Evolutionary conservation across 2,113 vertebrate genomes (phyloP).

Genomic region (Atractosteus spatula): DNA sequence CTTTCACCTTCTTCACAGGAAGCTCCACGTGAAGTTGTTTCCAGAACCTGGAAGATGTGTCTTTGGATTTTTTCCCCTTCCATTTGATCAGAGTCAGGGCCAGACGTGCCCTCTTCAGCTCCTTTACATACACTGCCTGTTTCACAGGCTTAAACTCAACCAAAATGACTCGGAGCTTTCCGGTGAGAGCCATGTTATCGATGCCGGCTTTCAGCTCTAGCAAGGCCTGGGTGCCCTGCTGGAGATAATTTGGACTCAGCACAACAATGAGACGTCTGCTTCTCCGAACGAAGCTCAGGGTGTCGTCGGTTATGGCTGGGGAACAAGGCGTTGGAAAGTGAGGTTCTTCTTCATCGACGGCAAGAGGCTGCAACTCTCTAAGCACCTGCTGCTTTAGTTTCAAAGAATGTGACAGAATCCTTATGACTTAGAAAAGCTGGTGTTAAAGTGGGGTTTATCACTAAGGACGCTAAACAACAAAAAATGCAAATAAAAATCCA

Average conservation of each 20-base stretch:
- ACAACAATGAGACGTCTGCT: slow-evolving; percentile 90
- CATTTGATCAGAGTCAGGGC: slow-evolving; percentile 86
- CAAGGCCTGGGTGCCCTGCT: slow-evolving; percentile 86
- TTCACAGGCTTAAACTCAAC: slow-evolving; percentile 82
- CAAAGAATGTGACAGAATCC: no score
- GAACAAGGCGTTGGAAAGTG: slow-evolving; percentile 32
- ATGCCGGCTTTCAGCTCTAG: slow-evolving; percentile 94
- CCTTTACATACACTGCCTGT: slow-evolving; percentile 74
- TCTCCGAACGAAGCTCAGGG: slow-evolving; percentile 88
- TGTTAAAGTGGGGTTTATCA: no score
- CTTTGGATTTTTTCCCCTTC: slow-evolving; percentile 85
- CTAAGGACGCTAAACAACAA: no score
- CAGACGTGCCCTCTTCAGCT: slow-evolving; percentile 78
- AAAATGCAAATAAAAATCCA: no score
- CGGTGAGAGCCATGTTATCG: slow-evolving; percentile 80
- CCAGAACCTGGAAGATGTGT: slow-evolving; percentile 86
- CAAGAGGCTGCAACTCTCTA: no score
- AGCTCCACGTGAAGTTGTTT: slow-evolving; percentile 86
- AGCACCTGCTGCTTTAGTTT: no score
- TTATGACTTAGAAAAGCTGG: no score
- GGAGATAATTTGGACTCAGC: slow-evolving; percentile 82
- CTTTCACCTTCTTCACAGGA: slow-evolving; percentile 65
- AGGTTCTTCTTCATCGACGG: no score
- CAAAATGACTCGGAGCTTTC: slow-evolving; percentile 87
- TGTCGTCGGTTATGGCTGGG: slow-evolving; percentile 95